Evolutionary conservation across 2,113 vertebrate species (phyloP).

Genomic region (Piaya cayana): DNA sequence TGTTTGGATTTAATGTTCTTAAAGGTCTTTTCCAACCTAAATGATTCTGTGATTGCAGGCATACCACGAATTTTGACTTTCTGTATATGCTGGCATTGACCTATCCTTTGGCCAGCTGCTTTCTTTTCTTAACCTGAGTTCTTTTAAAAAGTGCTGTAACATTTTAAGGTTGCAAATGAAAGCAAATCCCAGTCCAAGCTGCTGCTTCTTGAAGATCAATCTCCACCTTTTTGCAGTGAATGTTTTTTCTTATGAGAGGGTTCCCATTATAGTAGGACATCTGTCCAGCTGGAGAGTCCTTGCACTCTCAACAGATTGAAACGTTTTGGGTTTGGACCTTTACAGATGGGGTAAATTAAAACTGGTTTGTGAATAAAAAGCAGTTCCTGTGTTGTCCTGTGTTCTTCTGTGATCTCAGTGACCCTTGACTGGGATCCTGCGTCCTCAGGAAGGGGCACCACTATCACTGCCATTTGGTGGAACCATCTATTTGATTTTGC

Average conservation of each 20-base stretch:
- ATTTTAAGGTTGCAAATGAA: neutral
- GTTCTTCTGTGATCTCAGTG: neutral
- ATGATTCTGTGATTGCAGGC: neutral
- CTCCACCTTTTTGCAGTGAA: neutral
- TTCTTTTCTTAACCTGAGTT: neutral
- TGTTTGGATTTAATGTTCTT: too few species aligned
- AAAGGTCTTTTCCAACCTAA: too few species aligned
- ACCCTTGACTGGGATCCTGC: neutral
- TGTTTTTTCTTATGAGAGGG: neutral
- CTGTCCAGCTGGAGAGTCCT: neutral
- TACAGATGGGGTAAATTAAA: conserved; percentile 25
- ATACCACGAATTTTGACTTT: neutral
- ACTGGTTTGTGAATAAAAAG: neutral
- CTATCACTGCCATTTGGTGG: neutral
- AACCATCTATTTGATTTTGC: neutral
- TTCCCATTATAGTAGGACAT: neutral
- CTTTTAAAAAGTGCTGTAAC: neutral
- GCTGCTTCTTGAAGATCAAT: neutral
- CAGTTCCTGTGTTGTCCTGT: neutral
- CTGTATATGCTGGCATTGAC: neutral
- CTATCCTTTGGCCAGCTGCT: neutral
- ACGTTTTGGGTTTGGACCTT: neutral
- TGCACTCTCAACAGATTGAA: neutral
- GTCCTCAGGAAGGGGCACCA: neutral
- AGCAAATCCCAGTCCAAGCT: neutral